These are phyloP conservation scores for Arothron firmamentum DNA, from an alignment of 2,113 vertebrate species.

Conservation along the genomic window DNA sequence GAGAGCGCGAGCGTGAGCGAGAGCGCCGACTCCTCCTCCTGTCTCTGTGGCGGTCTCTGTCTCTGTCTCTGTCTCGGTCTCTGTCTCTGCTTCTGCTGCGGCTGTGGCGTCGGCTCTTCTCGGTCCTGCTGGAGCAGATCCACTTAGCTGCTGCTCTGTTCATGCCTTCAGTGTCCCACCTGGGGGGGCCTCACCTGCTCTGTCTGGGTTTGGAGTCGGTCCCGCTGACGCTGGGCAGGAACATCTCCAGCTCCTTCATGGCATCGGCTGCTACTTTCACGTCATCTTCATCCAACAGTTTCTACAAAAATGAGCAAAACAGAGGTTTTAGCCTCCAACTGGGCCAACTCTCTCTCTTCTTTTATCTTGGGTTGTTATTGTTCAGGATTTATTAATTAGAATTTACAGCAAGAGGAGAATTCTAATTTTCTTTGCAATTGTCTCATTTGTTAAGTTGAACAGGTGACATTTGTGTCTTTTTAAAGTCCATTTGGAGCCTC, in stretches of 20 bases:
- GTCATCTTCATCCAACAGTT: constrained; percentile 87
- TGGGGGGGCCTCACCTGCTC: constrained; percentile 76
- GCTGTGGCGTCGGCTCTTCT: constrained; percentile 67
- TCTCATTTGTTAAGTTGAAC: no score
- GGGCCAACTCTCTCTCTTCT: no score
- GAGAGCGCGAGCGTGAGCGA: constrained; percentile 80
- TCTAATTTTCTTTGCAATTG: no score
- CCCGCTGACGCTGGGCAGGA: constrained; percentile 84
- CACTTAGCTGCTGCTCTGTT: no score
- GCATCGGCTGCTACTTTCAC: constrained; percentile 92
- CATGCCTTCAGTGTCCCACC: no score
- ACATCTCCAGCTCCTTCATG: constrained; percentile 92
- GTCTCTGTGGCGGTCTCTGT: constrained; percentile 52
- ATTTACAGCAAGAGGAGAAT: no score
- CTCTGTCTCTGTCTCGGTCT: constrained; percentile 72
- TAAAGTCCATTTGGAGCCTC: no score
- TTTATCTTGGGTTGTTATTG: no score
- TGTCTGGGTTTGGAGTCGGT: constrained; percentile 71
- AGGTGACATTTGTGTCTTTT: no score
- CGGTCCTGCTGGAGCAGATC: constrained; percentile 45
- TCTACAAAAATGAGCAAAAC: constrained; percentile 38
- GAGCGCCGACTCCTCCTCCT: constrained; percentile 71
- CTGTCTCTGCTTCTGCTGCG: constrained; percentile 76
- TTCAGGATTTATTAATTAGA: no score
- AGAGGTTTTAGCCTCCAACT: background rate